Evolutionary conservation across 2,797 vertebrate genomes (phyloP), one percentile per base, ranked within the genome.

Genomic region (Momotus momota): DNA sequence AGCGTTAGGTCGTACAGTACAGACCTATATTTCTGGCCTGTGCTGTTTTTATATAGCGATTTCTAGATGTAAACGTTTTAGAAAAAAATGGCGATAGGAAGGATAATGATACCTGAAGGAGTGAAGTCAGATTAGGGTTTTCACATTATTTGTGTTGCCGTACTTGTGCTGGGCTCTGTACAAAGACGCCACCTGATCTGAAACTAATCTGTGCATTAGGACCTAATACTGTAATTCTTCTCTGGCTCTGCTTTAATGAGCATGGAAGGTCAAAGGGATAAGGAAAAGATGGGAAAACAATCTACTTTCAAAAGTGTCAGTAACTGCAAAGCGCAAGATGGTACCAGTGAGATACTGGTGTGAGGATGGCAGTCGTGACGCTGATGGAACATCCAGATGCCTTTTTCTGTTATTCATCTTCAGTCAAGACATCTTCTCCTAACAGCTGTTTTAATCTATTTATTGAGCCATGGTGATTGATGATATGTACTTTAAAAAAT

Each of bases 191-290:
- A 6, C 46, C 48, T 95, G 54, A 80, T 62, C 45, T 86, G 82
- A 88, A 90, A 52, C 41, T 80, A 70, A 67, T 80, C 48, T 72
- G 54, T 89, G 83, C 88, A 92, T 90, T 75, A 83, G 57, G 23
- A 45, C 19, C 5, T 83, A 61, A 75, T 54, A 4, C 74, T 93
- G 29, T 85, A 71, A 78, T 83, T 89, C 54, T 14, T 83, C 25
- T 77, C 46, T 90, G 40, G 10, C n/a, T 77, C 16, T 82, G 16
- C 19, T 35, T 88, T 79, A 69, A 70, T 58, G 14, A 72, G 51
- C 10, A 5, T 67, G 14, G 45, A 49, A 81, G 25, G 25, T 67
- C 43, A 79, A 79, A 87, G 10, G 72, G 57, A 74, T 72, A 83
- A 72, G n/a, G 38, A 67, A 40, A 78, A 62, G 31, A 51, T 22